Conservation (phyloP, 2,888 invertebrate species). For the Drosophila gaucha region DNA sequence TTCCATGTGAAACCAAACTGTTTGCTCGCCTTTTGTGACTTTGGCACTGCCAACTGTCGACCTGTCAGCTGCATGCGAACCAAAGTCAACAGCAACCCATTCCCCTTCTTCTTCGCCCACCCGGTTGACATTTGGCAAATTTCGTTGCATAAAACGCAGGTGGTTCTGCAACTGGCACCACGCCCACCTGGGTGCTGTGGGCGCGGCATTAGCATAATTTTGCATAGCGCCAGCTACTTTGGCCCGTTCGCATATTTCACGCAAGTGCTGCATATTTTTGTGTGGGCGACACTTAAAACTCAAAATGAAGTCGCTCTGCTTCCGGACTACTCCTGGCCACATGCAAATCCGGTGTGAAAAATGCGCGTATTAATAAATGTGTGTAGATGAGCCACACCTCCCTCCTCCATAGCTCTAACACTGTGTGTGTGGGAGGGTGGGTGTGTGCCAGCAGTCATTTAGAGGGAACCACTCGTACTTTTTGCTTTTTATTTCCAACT, state of each 20-base stretch:
- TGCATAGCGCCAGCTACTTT: conserved; percentile 61
- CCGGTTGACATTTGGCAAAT: conserved; percentile 73
- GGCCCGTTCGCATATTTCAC: conserved; percentile 66
- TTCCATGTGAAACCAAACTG: conserved; percentile 7
- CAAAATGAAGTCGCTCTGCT: conserved; percentile 73
- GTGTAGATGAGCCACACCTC: conserved; percentile 22
- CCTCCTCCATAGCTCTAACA: neutral
- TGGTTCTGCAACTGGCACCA: conserved; percentile 17
- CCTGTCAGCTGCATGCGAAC: conserved; percentile 49
- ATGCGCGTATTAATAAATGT: conserved; percentile 72
- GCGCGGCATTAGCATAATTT: conserved; percentile 77
- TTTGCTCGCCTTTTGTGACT: conserved; percentile 6
- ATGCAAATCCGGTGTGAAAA: conserved; percentile 69
- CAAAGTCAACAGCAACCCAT: conserved; percentile 41
- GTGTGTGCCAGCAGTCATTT: conserved; percentile 12
- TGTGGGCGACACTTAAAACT: conserved; percentile 66
- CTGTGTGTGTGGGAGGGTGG: neutral
- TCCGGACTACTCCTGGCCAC: conserved; percentile 18
- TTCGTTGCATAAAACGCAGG: conserved; percentile 64
- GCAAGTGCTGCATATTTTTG: conserved; percentile 72
- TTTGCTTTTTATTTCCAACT: conserved; percentile 47
- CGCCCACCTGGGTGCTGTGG: conserved; percentile 28
- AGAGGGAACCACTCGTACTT: conserved; percentile 8
- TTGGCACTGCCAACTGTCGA: conserved; percentile 46
- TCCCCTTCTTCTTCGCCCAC: neutral